phyloP scores from a whole-genome alignment of 2,113 vertebrate species.

The Anser cygnoides region DNA sequence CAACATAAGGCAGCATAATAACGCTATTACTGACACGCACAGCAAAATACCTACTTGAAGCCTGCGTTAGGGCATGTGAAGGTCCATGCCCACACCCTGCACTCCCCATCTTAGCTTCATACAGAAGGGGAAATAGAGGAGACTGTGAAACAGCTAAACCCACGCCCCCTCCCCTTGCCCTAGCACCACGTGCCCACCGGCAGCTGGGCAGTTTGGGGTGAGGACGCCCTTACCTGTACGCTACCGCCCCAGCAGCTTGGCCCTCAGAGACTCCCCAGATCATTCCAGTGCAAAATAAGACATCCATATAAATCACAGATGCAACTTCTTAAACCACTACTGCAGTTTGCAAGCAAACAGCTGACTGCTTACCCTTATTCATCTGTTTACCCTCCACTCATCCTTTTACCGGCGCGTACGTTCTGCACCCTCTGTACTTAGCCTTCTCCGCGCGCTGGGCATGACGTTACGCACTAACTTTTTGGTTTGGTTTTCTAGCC shows the following conservation, averaged over 20 bases:
- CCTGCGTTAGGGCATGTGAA: background rate
- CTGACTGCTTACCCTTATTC: constrained; percentile 62
- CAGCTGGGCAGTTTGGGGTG: background rate
- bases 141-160: constrained; percentile 10
- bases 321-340: background rate
- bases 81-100: background rate
- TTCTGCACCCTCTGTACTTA: background rate
- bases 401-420: constrained; percentile 26
- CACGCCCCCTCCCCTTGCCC: background rate
- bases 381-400: constrained; percentile 53
- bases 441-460: background rate
- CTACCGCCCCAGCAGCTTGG: constrained; percentile 31
- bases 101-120: background rate
- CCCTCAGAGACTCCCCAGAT: constrained; percentile 39
- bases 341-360: constrained; percentile 63
- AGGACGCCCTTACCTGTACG: background rate
- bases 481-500: constrained; percentile 78
- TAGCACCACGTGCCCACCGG: background rate
- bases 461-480: background rate
- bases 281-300: constrained; percentile 42
- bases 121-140: background rate
- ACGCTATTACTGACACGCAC: background rate
- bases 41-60: background rate
- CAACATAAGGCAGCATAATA: background rate
- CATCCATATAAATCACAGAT: background rate